A percentile compares a stretch with the other conserved stretches of the same genome.
Conservation (phyloP, 1,140 invertebrate species). For the Pygmarrhopalites habei region DNA sequence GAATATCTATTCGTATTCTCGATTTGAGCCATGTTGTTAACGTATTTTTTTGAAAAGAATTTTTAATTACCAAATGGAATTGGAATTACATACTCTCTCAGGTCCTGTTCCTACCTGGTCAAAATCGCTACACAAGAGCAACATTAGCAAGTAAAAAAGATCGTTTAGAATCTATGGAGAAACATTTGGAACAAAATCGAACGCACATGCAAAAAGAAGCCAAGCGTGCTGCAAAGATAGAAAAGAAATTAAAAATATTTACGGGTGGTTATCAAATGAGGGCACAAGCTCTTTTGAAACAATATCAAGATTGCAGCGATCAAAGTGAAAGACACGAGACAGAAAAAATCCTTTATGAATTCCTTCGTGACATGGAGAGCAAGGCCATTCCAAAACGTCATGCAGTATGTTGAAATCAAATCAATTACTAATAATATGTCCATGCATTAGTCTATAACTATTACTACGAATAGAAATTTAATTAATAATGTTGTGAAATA, state of each 20-base stretch:
- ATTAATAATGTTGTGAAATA: not conserved
- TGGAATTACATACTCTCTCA: too few relatives aligned
- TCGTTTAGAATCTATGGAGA: slow-evolving; percentile 84
- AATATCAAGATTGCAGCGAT: slow-evolving; percentile 76
- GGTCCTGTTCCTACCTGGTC: slow-evolving; percentile 78
- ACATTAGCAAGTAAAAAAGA: slow-evolving; percentile 94
- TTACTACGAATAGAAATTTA: too few relatives aligned
- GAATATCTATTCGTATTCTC: slow-evolving; percentile 24
- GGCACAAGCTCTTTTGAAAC: slow-evolving; percentile 81
- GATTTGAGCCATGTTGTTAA: too few relatives aligned
- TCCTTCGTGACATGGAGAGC: slow-evolving; percentile 81
- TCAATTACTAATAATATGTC: too few relatives aligned
- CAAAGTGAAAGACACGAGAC: slow-evolving; percentile 82
- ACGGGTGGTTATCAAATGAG: slow-evolving; percentile 80
- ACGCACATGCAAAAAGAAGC: slow-evolving; percentile 91
- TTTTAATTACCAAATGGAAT: too few relatives aligned
- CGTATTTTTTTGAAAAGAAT: too few relatives aligned
- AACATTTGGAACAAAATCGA: slow-evolving; percentile 84
- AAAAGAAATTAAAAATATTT: slow-evolving; percentile 92
- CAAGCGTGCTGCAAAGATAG: slow-evolving; percentile 92
- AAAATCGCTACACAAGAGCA: slow-evolving; percentile 85
- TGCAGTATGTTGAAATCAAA: slow-evolving; percentile 56
- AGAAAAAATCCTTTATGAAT: slow-evolving; percentile 87
- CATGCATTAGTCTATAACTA: too few relatives aligned
- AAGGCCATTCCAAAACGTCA: slow-evolving; percentile 82